phyloP scores from a whole-genome alignment of 2,113 vertebrate genomes.

The Boleophthalmus pectinirostris region DNA sequence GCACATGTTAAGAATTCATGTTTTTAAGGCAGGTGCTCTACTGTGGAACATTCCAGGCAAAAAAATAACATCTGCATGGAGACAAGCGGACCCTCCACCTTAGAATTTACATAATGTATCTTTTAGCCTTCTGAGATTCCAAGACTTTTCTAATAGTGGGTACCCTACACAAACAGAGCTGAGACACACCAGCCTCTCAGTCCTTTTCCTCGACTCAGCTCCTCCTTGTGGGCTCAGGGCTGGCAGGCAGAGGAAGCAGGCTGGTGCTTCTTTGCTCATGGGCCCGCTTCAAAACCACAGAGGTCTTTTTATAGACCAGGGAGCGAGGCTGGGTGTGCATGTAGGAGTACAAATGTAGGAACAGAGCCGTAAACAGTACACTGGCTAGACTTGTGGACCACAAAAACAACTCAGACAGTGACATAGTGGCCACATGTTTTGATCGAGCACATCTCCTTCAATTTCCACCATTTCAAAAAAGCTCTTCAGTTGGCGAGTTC shows the following conservation, averaged over 20 bases:
- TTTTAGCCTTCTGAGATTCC: too few relatives aligned
- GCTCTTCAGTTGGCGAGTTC: neutral
- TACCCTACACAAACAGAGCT: neutral
- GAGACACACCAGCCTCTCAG: constrained; percentile 19
- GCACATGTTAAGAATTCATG: too few relatives aligned
- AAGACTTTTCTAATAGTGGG: too few relatives aligned
- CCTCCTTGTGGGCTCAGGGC: constrained; percentile 5
- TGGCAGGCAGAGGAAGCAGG: constrained; percentile 19
- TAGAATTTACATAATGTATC: too few relatives aligned
- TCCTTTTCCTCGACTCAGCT: neutral
- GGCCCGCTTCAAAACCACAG: constrained; percentile 59
- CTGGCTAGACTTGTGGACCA: constrained; percentile 24
- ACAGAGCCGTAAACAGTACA: constrained; percentile 43
- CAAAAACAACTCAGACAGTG: constrained; percentile 29
- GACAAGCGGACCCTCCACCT: too few relatives aligned
- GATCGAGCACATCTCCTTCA: constrained; percentile 25
- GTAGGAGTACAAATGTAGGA: constrained; percentile 51
- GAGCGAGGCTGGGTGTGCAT: constrained; percentile 25
- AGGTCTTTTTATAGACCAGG: constrained; percentile 60
- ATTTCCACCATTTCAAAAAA: constrained; percentile 11
- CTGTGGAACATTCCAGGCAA: too few relatives aligned
- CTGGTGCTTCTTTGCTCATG: constrained; percentile 27
- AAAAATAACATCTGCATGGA: too few relatives aligned
- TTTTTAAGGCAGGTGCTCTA: too few relatives aligned
- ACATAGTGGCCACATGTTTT: neutral